Evolutionary conservation across 2,797 vertebrate genomes (phyloP), one percentile per base, ranked within the genome.

Genomic region (Mus minutoides): DNA sequence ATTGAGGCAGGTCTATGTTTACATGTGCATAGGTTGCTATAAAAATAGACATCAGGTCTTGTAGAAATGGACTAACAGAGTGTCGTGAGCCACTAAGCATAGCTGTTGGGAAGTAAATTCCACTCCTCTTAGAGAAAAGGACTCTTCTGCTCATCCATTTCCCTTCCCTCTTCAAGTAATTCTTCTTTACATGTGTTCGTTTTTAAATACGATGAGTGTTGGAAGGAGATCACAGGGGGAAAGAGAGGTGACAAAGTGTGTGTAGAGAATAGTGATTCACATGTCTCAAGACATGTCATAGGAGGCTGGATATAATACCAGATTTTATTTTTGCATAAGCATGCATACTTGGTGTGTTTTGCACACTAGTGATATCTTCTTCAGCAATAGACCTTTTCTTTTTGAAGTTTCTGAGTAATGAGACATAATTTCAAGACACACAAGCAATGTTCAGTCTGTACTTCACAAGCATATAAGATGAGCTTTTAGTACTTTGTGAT

Each of bases 151-250:
- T 24, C 31, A 69, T 1, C 46, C 46, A 86, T 24, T 40, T 43
- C 29, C 14, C 29, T 43, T 40, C 14, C 11, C 54, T 46, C 3
- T 69, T 34, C 17, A 19, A 60, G 40, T 31, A 43, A 43, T 88
- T 10, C 6, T 80, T 90, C 46, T 91, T 12, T 75, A 17, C 7
- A 43, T 46, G 29, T 58, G 2, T 49, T 21, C 92, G 60, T 26
- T 91, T 88, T 93, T 58, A 71, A 71, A n/a, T 92, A 69, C 87
- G 64, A 2, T 90, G 37, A 90, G 17, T 84, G 26, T 78, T 92
- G 46, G 7, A 85, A 82, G 29, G 22, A 75, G 10, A 8, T 76
- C 40, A 40, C 34, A 78, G 37, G 4, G 52, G 84, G 56, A 76
- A 88, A 89, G 34, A 14, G 24, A 94, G 86, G 16, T 91, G 58